These are phyloP conservation scores for Acanthosepion pharaonis DNA, from an alignment of 2,888 invertebrate genomes.

Conservation along the genomic window DNA sequence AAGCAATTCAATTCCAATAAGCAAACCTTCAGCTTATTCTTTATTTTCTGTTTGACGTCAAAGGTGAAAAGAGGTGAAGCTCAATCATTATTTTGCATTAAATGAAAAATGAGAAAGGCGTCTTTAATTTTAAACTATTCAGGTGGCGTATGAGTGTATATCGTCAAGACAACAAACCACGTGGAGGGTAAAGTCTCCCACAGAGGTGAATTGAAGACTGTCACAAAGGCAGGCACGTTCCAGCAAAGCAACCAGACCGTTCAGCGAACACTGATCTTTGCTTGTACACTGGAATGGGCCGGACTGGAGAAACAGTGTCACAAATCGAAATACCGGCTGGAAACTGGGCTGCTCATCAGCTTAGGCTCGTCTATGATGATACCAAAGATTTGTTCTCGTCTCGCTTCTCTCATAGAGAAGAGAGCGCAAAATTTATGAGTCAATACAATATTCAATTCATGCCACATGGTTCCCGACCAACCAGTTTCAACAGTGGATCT, in stretches of 20 bases:
- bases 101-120: not conserved
- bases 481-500: not conserved
- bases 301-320: not conserved
- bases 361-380: not conserved
- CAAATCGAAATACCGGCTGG: not conserved
- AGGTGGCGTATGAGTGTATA: not conserved
- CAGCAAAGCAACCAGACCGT: not conserved
- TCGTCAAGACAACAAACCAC: not conserved
- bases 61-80: not conserved
- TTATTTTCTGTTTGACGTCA: not conserved
- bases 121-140: constrained; percentile 6
- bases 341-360: not conserved
- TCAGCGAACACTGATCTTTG: not conserved
- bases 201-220: not conserved
- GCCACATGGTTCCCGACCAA: not conserved
- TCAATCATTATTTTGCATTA: not conserved
- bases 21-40: not conserved
- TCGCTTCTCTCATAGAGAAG: not conserved
- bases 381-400: not conserved
- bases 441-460: not conserved
- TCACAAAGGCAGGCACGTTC: not conserved
- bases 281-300: not conserved
- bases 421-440: not conserved
- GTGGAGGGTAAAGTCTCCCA: constrained; percentile 1
- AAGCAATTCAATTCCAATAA: not conserved